Conservation (phyloP, 2,888 invertebrate genomes). For the Papilio elwesi region DNA sequence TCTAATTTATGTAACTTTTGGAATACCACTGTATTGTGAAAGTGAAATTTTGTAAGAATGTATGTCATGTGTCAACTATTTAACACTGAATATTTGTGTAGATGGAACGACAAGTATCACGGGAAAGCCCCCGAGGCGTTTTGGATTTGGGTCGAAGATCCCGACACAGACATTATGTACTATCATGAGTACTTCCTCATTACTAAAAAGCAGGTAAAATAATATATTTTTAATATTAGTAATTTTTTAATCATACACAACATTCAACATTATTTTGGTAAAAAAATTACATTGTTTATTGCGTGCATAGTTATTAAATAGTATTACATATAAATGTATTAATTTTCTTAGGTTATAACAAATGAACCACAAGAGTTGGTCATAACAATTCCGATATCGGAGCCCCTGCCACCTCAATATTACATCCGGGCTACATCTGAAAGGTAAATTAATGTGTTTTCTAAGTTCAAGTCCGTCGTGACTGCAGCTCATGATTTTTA, state of each 20-base stretch:
- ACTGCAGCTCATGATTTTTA: too few relatives aligned
- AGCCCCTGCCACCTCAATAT: slow-evolving; percentile 96
- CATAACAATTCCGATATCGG: slow-evolving; percentile 97
- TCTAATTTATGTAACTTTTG: not conserved
- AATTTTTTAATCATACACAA: too few relatives aligned
- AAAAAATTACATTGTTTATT: too few relatives aligned
- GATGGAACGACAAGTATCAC: slow-evolving; percentile 96
- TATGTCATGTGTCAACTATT: too few relatives aligned
- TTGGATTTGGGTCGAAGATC: slow-evolving; percentile 99
- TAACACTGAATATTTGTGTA: slow-evolving; percentile 53
- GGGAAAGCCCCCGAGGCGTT: slow-evolving; percentile 95
- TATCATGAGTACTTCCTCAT: slow-evolving; percentile 97
- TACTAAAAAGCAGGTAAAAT: slow-evolving; percentile 89
- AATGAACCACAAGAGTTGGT: slow-evolving; percentile 92
- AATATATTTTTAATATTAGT: not conserved
- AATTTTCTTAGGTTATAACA: slow-evolving; percentile 84
- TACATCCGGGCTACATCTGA: slow-evolving; percentile 94
- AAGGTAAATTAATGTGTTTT: slow-evolving; percentile 74
- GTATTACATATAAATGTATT: slow-evolving; percentile 1
- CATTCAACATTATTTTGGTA: too few relatives aligned
- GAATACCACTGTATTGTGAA: too few relatives aligned
- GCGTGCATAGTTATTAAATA: not conserved
- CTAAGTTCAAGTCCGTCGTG: too few relatives aligned
- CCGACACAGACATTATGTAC: slow-evolving; percentile 96
- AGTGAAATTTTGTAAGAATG: too few relatives aligned